Percentiles rank a stretch among this genome's conserved stretches.
Conservation (phyloP, 2,797 vertebrate genomes). For the Anguilla anguilla region DNA sequence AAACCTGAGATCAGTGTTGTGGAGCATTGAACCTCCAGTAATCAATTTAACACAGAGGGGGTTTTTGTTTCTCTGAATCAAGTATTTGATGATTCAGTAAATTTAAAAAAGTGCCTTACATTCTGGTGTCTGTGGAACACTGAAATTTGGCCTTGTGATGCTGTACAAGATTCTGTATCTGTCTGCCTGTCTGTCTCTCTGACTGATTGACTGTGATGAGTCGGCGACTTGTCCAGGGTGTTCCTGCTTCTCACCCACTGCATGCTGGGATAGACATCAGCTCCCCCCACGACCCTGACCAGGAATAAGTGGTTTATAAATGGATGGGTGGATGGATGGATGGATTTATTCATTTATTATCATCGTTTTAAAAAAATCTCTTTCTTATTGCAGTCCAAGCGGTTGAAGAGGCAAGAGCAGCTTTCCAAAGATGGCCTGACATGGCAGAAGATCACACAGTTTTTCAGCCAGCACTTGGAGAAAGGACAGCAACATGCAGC, state of each 20-base stretch:
- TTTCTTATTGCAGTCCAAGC: slow-evolving; percentile 77
- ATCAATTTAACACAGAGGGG: not conserved
- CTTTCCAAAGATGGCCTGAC: slow-evolving; percentile 82
- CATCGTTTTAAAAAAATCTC: not conserved
- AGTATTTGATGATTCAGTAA: not conserved
- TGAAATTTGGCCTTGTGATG: not conserved
- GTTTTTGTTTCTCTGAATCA: not conserved
- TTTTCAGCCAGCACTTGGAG: slow-evolving; percentile 83
- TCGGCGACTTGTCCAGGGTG: no score
- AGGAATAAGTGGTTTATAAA: no score
- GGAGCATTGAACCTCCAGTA: not conserved
- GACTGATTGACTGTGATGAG: no score
- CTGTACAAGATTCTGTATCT: not conserved
- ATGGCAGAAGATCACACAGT: slow-evolving; percentile 89
- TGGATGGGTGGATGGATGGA: no score
- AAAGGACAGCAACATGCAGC: slow-evolving; percentile 77
- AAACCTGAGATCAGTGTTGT: not conserved
- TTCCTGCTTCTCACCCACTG: no score
- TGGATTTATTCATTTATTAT: not conserved
- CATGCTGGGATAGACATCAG: no score
- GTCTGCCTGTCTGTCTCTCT: no score
- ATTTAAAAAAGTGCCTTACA: not conserved
- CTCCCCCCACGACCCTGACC: no score
- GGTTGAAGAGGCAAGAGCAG: slow-evolving; percentile 82
- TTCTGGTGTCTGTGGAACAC: not conserved